phyloP scores from a whole-genome alignment of 2,113 vertebrate species.

The Tragelaphus buxtoni region DNA sequence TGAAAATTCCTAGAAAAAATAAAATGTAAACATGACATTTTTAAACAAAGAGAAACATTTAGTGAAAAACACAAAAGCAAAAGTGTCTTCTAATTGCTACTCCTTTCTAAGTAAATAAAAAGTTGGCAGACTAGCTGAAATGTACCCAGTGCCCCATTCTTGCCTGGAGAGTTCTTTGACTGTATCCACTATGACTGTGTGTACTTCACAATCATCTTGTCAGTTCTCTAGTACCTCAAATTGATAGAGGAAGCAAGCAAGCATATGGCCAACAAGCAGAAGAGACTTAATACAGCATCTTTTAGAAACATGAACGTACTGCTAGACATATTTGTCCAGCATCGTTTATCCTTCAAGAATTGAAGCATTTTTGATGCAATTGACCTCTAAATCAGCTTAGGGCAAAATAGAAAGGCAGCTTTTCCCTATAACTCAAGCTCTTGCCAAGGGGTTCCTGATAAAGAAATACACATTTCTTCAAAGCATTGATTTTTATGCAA shows the following conservation, averaged over 20 bases:
- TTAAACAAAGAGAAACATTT: neutral
- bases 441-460: neutral
- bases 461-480: neutral
- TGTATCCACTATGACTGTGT: neutral
- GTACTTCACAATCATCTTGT: neutral
- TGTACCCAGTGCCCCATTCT: neutral
- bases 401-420: neutral
- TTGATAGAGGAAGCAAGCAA: neutral
- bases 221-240: neutral
- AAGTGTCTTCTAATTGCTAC: neutral
- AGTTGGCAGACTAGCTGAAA: neutral
- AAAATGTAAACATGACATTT: neutral
- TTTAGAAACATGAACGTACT: neutral
- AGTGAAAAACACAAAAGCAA: slow-evolving; percentile 25
- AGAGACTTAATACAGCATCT: neutral
- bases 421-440: slow-evolving; percentile 3
- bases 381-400: slow-evolving; percentile 35
- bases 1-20: neutral
- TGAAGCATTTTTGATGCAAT: slow-evolving; percentile 14
- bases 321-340: neutral
- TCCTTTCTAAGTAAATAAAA: neutral
- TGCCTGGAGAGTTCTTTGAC: neutral
- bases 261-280: neutral
- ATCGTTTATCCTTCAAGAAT: slow-evolving; percentile 26
- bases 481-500: slow-evolving; percentile 24